These are phyloP conservation scores for Cryptophagus acutangulus DNA, from an alignment of 2,888 invertebrate genomes.

Conservation along the genomic window DNA sequence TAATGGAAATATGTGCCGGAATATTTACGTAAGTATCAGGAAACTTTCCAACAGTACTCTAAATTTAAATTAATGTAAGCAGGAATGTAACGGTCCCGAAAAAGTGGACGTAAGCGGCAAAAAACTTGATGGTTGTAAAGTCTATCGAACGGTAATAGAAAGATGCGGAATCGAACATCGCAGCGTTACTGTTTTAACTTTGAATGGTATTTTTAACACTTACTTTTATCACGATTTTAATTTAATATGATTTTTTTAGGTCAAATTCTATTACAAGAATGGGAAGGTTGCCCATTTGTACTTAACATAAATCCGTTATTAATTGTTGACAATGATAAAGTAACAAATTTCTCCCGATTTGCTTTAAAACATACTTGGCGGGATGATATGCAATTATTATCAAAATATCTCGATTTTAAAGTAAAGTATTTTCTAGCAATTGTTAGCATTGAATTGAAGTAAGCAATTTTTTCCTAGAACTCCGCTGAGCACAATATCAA, in stretches of 20 bases:
- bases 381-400: slow-evolving; percentile 57
- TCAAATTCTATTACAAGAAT: slow-evolving; percentile 57
- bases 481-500: slow-evolving; percentile 50
- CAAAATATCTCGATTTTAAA: slow-evolving; percentile 59
- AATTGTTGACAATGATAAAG: slow-evolving; percentile 28
- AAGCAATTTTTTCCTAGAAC: slow-evolving; percentile 43
- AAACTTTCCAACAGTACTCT: slow-evolving; percentile 41
- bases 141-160: slow-evolving; percentile 56
- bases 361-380: slow-evolving; percentile 54
- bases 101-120: slow-evolving; percentile 38
- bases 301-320: slow-evolving; percentile 57
- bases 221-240: slow-evolving; percentile 21
- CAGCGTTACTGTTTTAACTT: slow-evolving; percentile 53
- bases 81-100: not conserved
- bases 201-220: slow-evolving; percentile 52
- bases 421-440: too few species aligned
- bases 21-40: slow-evolving; percentile 57
- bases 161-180: slow-evolving; percentile 53
- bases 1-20: slow-evolving; percentile 56
- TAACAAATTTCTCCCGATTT: slow-evolving; percentile 39
- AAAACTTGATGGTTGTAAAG: slow-evolving; percentile 53
- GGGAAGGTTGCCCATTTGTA: slow-evolving; percentile 55
- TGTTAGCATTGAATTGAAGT: not conserved
- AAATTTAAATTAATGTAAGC: too few species aligned
- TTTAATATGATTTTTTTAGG: slow-evolving; percentile 39